Conservation (phyloP, 2,888 invertebrate genomes). For the Dryobota labecula region DNA sequence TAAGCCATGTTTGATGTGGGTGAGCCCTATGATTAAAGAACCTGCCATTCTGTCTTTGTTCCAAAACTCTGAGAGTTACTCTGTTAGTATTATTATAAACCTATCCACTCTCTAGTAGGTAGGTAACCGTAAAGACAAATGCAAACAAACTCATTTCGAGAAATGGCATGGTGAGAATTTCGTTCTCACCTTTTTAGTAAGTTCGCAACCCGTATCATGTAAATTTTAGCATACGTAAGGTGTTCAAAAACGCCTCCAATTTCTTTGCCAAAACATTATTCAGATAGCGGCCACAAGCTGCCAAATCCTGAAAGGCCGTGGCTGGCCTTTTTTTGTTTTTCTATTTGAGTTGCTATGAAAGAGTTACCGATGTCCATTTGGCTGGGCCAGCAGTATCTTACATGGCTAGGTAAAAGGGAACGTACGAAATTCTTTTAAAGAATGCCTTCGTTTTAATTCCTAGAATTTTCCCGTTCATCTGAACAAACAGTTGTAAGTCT, state of each 20-base stretch:
- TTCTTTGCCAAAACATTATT: conserved; percentile 44
- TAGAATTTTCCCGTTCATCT: not conserved
- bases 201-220: not conserved
- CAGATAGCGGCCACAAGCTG: conserved; percentile 34
- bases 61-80: not conserved
- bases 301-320: conserved; percentile 27
- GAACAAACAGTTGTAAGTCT: no score
- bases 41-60: no score
- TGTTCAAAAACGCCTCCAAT: conserved; percentile 15
- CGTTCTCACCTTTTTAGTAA: not conserved
- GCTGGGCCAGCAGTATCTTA: not conserved
- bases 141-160: not conserved
- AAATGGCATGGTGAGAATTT: no score
- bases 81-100: no score
- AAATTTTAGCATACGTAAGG: conserved; percentile 6
- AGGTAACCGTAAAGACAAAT: not conserved
- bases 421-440: not conserved
- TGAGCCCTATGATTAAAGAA: not conserved
- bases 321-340: conserved; percentile 34
- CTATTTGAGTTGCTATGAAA: conserved; percentile 28
- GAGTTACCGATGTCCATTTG: conserved; percentile 31
- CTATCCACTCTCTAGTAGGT: not conserved
- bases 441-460: not conserved
- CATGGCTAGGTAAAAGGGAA: not conserved
- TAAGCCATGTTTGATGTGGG: not conserved